These are phyloP conservation scores for Typhlomys cinereus DNA, from an alignment of 2,113 vertebrate species.

Conservation along the genomic window DNA sequence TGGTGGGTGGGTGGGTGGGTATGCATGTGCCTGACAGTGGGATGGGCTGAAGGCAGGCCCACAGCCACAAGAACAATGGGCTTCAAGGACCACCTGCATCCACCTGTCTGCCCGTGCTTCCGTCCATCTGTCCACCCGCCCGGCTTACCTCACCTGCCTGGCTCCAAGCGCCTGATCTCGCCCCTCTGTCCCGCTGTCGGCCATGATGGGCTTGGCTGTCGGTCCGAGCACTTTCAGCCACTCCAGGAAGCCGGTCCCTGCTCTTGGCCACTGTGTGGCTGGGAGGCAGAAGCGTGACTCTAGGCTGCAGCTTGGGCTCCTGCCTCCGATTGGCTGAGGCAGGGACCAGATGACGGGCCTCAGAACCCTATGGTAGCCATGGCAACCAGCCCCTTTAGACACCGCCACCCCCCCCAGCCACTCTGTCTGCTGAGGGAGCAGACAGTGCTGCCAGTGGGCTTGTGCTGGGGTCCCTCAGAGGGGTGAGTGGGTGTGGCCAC, in stretches of 20 bases:
- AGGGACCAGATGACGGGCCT: conserved; percentile 96
- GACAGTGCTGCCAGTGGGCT: conserved; percentile 65
- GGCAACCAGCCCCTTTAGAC: conserved; percentile 95
- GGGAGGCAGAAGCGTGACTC: conserved; percentile 96
- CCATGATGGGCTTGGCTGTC: conserved; percentile 91
- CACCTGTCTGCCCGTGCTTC: conserved; percentile 48
- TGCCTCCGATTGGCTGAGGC: conserved; percentile 94
- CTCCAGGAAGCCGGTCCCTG: conserved; percentile 90
- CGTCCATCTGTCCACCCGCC: conserved; percentile 21
- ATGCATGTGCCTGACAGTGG: neutral
- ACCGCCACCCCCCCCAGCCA: conserved; percentile 87
- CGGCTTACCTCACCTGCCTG: conserved; percentile 92
- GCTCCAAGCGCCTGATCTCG: conserved; percentile 86
- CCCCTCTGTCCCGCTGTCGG: conserved; percentile 87
- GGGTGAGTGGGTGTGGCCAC: neutral
- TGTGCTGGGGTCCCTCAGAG: conserved; percentile 45
- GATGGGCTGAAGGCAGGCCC: conserved; percentile 26
- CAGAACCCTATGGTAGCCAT: conserved; percentile 95
- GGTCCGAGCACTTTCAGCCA: conserved; percentile 88
- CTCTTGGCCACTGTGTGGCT: conserved; percentile 92
- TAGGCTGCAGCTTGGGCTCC: conserved; percentile 93
- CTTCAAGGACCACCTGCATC: conserved; percentile 9
- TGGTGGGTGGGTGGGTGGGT: neutral
- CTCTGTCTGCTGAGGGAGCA: conserved; percentile 90
- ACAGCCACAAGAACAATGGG: conserved; percentile 70